A percentile compares a stretch with the other conserved stretches of the same genome.
Conservation (phyloP, 2,113 vertebrate genomes). For the Scartelaos histophorus region DNA sequence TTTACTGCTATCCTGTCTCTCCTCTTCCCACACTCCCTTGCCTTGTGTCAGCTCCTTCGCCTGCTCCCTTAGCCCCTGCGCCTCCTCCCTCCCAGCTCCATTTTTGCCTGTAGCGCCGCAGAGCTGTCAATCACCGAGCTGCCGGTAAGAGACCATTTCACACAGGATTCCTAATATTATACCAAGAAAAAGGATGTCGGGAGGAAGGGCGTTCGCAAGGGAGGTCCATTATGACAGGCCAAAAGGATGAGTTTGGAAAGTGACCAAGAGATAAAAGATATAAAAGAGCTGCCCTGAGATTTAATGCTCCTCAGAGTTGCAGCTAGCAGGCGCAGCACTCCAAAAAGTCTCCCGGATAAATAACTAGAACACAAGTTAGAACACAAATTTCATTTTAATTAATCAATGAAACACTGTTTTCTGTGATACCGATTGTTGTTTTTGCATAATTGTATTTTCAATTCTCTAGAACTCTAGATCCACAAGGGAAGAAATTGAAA, state of each 20-base stretch:
- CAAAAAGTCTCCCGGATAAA: neutral
- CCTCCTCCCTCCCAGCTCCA: neutral
- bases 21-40: constrained; percentile 8
- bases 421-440: neutral
- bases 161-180: constrained; percentile 46
- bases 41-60: constrained; percentile 28
- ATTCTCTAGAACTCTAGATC: neutral
- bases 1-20: neutral
- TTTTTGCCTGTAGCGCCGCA: constrained; percentile 24
- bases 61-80: constrained; percentile 27
- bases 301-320: neutral
- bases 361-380: neutral
- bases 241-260: constrained; percentile 38
- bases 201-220: constrained; percentile 14
- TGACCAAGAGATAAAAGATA: constrained; percentile 9
- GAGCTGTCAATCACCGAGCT: constrained; percentile 58
- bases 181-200: constrained; percentile 27
- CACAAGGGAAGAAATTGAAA: neutral
- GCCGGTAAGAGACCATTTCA: constrained; percentile 57
- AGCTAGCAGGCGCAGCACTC: neutral
- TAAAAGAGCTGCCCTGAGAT: constrained; percentile 2
- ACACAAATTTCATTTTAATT: neutral
- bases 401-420: neutral
- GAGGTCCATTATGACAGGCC: constrained; percentile 31
- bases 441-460: neutral